Percentiles rank a stretch among this genome's conserved stretches.
Evolutionary conservation across 2,888 invertebrate species (phyloP).

Genomic region (Epsilonema sp.): DNA sequence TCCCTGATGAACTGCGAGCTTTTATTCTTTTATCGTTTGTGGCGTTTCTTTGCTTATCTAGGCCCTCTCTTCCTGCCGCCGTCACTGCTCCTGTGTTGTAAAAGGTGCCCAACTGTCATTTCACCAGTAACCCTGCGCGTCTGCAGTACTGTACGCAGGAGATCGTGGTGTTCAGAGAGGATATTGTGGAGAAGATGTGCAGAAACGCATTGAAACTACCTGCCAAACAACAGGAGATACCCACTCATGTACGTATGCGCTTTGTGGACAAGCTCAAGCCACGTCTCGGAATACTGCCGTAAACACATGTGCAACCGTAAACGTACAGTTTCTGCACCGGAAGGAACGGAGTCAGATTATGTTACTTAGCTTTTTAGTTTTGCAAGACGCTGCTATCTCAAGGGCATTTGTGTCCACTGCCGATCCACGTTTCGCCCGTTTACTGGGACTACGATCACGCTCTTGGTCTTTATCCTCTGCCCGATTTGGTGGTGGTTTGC

Average conservation of each 20-base stretch:
- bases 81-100: conserved; percentile 50
- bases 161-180: conserved; percentile 68
- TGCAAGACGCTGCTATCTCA: conserved; percentile 56
- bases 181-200: conserved; percentile 74
- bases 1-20: no score
- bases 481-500: conserved; percentile 73
- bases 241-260: background rate
- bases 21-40: background rate
- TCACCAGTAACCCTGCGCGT: conserved; percentile 79
- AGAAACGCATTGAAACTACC: conserved; percentile 70
- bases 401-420: conserved; percentile 65
- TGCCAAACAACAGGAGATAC: conserved; percentile 42
- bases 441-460: conserved; percentile 78
- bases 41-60: conserved; percentile 20
- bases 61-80: conserved; percentile 51
- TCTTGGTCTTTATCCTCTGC: conserved; percentile 67
- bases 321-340: no score
- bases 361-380: no score
- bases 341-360: conserved; percentile 9
- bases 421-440: conserved; percentile 63
- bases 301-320: no score
- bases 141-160: conserved; percentile 88
- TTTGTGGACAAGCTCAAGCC: no score
- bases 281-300: no score
- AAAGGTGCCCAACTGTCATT: conserved; percentile 48